Conservation (phyloP, 1,140 invertebrate species). For the Antheraea pernyi region DNA sequence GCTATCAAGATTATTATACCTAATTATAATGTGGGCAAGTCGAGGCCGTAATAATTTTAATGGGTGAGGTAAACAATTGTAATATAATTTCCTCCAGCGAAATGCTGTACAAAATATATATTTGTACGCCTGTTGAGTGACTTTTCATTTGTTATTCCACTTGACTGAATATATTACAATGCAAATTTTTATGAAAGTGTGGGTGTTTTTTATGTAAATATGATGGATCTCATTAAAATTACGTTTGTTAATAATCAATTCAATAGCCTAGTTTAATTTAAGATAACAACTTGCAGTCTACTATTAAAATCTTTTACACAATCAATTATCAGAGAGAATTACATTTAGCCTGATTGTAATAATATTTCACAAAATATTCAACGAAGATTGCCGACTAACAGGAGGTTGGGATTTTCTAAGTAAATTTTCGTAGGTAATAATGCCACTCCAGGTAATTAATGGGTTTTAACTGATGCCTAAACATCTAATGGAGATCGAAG, state of each 20-base stretch:
- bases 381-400: too few relatives aligned
- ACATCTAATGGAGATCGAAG: not conserved
- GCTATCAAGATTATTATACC: too few relatives aligned
- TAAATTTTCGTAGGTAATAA: too few relatives aligned
- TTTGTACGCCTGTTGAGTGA: not conserved
- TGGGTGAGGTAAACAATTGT: not conserved
- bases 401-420: too few relatives aligned
- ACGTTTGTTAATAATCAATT: too few relatives aligned
- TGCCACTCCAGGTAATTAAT: too few relatives aligned
- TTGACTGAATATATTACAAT: not conserved
- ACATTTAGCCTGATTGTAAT: not conserved
- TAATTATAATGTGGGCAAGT: not conserved
- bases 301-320: too few relatives aligned
- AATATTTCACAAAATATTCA: not conserved
- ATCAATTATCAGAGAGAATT: not conserved
- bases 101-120: not conserved
- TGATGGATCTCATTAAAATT: too few relatives aligned
- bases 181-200: not conserved
- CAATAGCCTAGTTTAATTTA: too few relatives aligned
- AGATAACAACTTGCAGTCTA: too few relatives aligned
- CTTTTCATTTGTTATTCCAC: not conserved
- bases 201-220: not conserved
- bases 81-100: not conserved
- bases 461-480: too few relatives aligned
- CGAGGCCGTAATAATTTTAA: slow-evolving; percentile 3